Base-by-base conservation (phyloP, 1,140 invertebrate genomes). In the Zophobas atratus region DNA sequence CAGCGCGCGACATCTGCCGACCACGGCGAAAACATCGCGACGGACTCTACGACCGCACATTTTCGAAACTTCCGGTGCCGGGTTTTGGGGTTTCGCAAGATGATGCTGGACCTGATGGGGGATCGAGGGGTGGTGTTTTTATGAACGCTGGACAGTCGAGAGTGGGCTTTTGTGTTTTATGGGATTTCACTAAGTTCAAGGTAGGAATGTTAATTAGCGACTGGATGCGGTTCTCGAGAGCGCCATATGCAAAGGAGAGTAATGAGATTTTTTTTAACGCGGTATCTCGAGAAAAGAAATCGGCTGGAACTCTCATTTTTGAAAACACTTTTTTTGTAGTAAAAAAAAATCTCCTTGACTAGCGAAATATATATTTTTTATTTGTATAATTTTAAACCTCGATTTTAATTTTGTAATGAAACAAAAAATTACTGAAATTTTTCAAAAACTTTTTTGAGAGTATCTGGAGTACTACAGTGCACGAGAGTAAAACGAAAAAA, bases 181-280 rank as follows among this genome's bases (percentile, higher is more conserved):
- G 60, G 60, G 39, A 43, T 67, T 67, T 38, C 60, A 34, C 38
- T 39, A 48, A 41, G 20, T 8, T 67, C 4, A 67, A 67, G 60
- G 60, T 67, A 67, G 60, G 60, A 67, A 67, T 43, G 38, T 67
- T 67, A 67, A 67, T 67, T 67, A 67, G 20, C 38, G 8, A 38
- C 43, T 46, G 3, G 6, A 51, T 20, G 49, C 6, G 6, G 4
- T 2, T 51, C n/a, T 51, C 49, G 49, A 20, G 34, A 3, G 20
- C 38, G 60, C 39, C 60, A 67, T 43, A 67, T 43, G 60, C 38
- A 2, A 6, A 67, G 60, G 39, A 41, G 33, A 41, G 8, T 67
- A 48, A 41, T 32, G 6, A 20, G 20, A 20, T 20, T 20, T 20
- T 20, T 20, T 20, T 20, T 20, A 20, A 20, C 20, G 20, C 20